Base-by-base conservation (phyloP, 2,113 vertebrate genomes). In the Megalops atlanticus region DNA sequence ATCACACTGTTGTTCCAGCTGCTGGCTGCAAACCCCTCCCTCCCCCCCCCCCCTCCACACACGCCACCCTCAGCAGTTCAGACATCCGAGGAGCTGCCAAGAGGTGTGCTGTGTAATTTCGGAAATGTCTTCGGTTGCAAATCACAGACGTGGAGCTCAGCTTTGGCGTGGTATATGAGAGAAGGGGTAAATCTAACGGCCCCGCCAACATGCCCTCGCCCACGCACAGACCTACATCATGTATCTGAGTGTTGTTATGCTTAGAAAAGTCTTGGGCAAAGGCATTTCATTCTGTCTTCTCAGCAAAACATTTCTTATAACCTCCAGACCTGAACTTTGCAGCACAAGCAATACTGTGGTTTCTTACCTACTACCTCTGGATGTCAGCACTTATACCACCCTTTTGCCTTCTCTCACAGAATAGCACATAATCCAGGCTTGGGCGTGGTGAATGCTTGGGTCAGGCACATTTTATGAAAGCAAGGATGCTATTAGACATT, bases 101-200 rank as follows among this genome's bases (percentile, higher is more conserved):
- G 58, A 64, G 58, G 18, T 64, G 58, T 31, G n/a, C 58, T 64
- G 58, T 64, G 58, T 64, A 31, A 64, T 64, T 64, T 64, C 58
- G 31, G 58, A 64, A 64, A 64, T n/a, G 31, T 64, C 58, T 64
- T 64, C 31, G 58, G 58, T 64, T 64, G 58, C 58, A 64, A 64
- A 64, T 64, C n/a, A 64, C 58, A 64, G 58, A 11, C 58, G 31
- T 64, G 10, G n/a, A 10, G 24, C n/a, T 64, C 58, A 64, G 5
- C 58, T n/a, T 64, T 64, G n/a, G 58, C 58, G 2, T 4, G 58
- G 31, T 64, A 64, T n/a, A 21, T 24, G 58, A 64, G 58, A 64
- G 7, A n/a, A 31, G 58, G 3, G n/a, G 58, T 64, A 31, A n/a
- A 31, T 64, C 31, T 27, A 31, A 64, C 49, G 11, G 58, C 2